Conservation (phyloP, 2,113 vertebrate genomes). For the Entosphenus tridentatus region DNA sequence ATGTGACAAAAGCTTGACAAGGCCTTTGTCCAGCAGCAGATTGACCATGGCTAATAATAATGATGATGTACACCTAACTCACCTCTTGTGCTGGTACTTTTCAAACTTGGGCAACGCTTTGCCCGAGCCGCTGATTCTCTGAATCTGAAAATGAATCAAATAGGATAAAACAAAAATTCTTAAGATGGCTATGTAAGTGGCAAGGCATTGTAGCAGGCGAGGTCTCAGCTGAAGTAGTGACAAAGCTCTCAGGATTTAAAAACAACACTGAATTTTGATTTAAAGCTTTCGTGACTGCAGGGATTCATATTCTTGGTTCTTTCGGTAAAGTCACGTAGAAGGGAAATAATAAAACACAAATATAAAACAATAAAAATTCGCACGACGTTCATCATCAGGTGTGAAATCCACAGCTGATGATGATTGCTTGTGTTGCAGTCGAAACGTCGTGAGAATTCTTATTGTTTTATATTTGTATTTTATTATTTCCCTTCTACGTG, state of each 20-base stretch:
- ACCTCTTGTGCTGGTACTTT: conserved; percentile 93
- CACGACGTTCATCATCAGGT: no score
- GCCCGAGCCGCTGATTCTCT: conserved; percentile 75
- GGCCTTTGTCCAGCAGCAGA: not conserved
- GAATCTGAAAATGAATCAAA: conserved; percentile 30
- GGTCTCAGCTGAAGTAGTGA: not conserved
- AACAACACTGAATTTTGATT: not conserved
- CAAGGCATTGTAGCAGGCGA: not conserved
- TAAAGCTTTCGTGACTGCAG: not conserved
- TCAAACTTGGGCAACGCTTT: conserved; percentile 66
- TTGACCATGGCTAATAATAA: not conserved
- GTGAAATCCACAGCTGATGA: no score
- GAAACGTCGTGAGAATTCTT: no score
- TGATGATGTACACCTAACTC: conserved; percentile 11
- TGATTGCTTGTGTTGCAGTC: no score
- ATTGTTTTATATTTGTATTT: no score
- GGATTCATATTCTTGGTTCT: not conserved
- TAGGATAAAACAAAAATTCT: not conserved
- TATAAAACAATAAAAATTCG: no score
- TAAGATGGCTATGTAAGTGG: not conserved
- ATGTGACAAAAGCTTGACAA: not conserved
- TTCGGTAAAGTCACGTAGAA: not conserved
- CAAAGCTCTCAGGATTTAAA: not conserved
- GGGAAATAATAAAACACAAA: not conserved
- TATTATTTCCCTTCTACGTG: no score